These are phyloP conservation scores for Scyliorhinus canicula DNA, from an alignment of 2,797 vertebrate species.

Conservation along the genomic window DNA sequence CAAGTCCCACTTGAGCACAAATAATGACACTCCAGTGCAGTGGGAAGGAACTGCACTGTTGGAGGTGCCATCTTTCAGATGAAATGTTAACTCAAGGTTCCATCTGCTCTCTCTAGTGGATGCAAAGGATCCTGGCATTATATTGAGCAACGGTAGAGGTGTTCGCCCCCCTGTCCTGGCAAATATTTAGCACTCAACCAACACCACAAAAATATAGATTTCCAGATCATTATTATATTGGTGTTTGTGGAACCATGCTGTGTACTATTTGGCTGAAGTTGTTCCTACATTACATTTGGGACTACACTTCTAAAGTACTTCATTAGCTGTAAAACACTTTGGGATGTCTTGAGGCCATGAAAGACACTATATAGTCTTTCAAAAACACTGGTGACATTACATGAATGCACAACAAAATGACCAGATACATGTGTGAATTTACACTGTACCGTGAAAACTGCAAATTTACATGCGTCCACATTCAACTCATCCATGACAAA, in stretches of 20 bases:
- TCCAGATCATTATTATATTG: not conserved
- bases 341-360: too few relatives aligned
- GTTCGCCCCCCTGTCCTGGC: not conserved
- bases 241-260: not conserved
- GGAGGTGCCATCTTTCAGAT: not conserved
- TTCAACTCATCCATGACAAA: constrained; percentile 20
- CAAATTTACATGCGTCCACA: not conserved
- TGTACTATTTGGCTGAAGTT: not conserved
- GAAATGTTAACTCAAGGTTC: not conserved
- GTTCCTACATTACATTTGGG: not conserved
- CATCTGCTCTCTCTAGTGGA: not conserved
- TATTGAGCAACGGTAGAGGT: not conserved
- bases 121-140: not conserved
- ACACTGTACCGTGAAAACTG: not conserved
- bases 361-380: not conserved
- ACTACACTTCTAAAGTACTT: not conserved
- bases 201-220: not conserved
- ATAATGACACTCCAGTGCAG: not conserved
- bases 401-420: not conserved
- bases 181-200: not conserved
- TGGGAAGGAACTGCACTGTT: not conserved
- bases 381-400: not conserved
- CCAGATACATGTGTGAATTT: not conserved
- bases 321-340: not conserved
- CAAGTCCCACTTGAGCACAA: not conserved